A percentile compares a stretch with the other conserved stretches of the same genome.
Conservation (phyloP, 1,140 invertebrate genomes). For the Zaprionus capensis region DNA sequence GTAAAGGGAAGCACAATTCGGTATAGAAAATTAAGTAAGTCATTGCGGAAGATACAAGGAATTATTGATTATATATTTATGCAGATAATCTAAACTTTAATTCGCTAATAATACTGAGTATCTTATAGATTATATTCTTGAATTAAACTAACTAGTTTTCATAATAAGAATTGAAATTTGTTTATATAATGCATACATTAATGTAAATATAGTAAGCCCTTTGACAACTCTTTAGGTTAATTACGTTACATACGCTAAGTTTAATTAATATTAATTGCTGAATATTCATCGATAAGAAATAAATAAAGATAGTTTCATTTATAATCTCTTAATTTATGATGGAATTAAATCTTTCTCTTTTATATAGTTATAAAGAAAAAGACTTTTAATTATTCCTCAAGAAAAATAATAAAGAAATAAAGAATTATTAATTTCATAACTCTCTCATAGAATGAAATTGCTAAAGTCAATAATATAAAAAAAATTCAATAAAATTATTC, state of each 20-base stretch:
- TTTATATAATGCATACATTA: background rate
- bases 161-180: background rate
- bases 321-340: too few relatives aligned
- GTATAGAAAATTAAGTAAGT: background rate
- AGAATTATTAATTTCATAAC: too few relatives aligned
- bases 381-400: too few relatives aligned
- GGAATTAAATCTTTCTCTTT: too few relatives aligned
- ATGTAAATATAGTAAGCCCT: background rate
- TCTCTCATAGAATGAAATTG: too few relatives aligned
- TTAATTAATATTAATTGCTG: background rate
- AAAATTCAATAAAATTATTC: too few relatives aligned
- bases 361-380: too few relatives aligned
- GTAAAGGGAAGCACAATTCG: constrained; percentile 5
- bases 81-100: background rate
- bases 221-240: background rate
- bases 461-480: too few relatives aligned
- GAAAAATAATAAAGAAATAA: too few relatives aligned
- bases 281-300: background rate
- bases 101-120: background rate
- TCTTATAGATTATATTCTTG: too few relatives aligned
- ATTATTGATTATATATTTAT: background rate
- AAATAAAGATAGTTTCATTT: background rate
- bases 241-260: background rate
- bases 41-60: background rate
- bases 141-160: background rate